Percentiles rank a stretch among this genome's conserved stretches.
Conservation (phyloP, 2,888 invertebrate genomes). For the Nudaria mundana region DNA sequence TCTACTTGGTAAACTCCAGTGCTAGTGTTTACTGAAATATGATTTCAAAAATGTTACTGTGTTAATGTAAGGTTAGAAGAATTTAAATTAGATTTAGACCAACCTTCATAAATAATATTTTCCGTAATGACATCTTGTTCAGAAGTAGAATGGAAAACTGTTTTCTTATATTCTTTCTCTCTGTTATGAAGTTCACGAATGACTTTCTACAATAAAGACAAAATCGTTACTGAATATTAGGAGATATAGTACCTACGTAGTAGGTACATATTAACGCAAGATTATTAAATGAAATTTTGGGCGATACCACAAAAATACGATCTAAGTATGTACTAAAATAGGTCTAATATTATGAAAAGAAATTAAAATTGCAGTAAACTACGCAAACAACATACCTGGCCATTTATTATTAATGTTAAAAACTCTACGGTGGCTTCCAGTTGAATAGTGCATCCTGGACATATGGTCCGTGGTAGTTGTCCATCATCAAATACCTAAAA, state of each 20-base stretch:
- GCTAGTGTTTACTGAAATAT: conserved; percentile 79
- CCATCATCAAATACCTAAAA: conserved; percentile 86
- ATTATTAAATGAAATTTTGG: no score
- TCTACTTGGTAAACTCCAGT: conserved; percentile 84
- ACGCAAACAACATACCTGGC: conserved; percentile 72
- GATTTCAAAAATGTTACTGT: background rate
- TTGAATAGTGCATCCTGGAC: conserved; percentile 89
- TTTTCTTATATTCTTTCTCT: conserved; percentile 65
- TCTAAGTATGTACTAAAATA: background rate
- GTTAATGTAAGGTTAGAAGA: background rate
- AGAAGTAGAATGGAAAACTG: conserved; percentile 30
- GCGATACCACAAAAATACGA: no score
- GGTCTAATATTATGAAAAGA: background rate
- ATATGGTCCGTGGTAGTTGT: conserved; percentile 86
- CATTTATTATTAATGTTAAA: conserved; percentile 85
- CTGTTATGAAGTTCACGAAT: conserved; percentile 59
- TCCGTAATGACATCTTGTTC: conserved; percentile 53
- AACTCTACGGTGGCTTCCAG: conserved; percentile 88
- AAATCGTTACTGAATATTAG: background rate
- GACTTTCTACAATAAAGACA: conserved; percentile 56
- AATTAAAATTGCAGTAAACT: no score
- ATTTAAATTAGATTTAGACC: background rate
- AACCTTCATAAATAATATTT: conserved; percentile 66
- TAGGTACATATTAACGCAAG: no score
- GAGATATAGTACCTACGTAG: no score